These are phyloP conservation scores for Melanophora roralis DNA, from an alignment of 2,888 invertebrate species.

Conservation along the genomic window DNA sequence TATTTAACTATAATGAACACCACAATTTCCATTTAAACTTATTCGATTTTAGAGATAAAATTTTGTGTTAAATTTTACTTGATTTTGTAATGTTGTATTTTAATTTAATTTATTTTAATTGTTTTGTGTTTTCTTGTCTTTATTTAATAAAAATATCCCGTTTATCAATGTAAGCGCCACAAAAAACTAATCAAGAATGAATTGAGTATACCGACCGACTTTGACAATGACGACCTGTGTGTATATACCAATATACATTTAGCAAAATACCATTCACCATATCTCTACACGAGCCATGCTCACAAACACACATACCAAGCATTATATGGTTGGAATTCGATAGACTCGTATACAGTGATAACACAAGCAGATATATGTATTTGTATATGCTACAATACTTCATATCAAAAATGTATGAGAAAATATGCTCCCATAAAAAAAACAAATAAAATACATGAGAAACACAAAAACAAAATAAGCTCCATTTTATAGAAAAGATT, in stretches of 20 bases:
- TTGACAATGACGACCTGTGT: constrained; percentile 53
- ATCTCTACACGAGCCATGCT: background rate
- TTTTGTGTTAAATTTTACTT: constrained; percentile 19
- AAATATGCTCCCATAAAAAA: background rate
- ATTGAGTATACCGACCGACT: constrained; percentile 58
- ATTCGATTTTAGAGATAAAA: background rate
- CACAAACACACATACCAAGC: background rate
- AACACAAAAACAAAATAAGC: background rate
- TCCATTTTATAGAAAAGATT: constrained; percentile 13
- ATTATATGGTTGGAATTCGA: background rate
- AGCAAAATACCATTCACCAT: constrained; percentile 12
- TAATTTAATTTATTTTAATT: constrained; percentile 17
- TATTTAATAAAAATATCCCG: constrained; percentile 33
- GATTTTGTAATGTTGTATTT: constrained; percentile 23
- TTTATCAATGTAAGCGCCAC: constrained; percentile 69
- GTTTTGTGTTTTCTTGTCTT: constrained; percentile 14
- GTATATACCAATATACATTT: constrained; percentile 13
- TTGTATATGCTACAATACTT: too few species aligned
- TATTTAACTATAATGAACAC: constrained; percentile 47
- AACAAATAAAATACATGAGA: too few species aligned
- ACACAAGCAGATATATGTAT: background rate
- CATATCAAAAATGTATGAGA: background rate
- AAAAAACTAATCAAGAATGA: constrained; percentile 71
- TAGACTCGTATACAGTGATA: background rate
- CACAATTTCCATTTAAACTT: constrained; percentile 27